Percentiles rank a stretch among this genome's conserved stretches.
These are phyloP conservation scores for Opisthograptis luteolata DNA, from an alignment of 2,888 invertebrate species.

Conservation along the genomic window DNA sequence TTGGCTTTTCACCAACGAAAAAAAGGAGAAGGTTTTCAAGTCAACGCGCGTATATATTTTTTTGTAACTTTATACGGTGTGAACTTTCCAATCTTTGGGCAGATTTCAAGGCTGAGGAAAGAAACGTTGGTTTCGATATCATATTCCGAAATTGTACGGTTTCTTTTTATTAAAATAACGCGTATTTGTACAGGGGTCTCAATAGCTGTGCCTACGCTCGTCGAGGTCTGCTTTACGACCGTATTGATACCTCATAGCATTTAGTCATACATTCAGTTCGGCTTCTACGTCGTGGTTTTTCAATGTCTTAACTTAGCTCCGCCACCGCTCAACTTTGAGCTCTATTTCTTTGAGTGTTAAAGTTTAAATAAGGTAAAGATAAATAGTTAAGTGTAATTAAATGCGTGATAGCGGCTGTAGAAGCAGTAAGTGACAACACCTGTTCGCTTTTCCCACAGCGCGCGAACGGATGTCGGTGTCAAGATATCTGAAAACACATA, in stretches of 20 bases:
- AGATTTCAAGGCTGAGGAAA: conserved; percentile 52
- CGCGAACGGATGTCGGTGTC: conserved; percentile 73
- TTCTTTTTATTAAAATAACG: conserved; percentile 53
- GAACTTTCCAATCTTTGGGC: conserved; percentile 44
- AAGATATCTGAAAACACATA: conserved; percentile 69
- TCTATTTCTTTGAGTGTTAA: conserved; percentile 1
- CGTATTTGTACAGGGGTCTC: background rate
- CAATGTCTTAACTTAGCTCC: conserved; percentile 30
- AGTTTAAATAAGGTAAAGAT: conserved; percentile 3
- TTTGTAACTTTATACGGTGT: conserved; percentile 51
- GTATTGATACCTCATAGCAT: conserved; percentile 65
- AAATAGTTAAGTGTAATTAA: conserved; percentile 43
- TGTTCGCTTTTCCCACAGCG: conserved; percentile 78
- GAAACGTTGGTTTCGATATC: conserved; percentile 60
- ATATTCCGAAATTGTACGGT: conserved; percentile 52
- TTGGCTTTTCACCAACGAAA: too few relatives aligned
- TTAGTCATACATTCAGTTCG: conserved; percentile 63
- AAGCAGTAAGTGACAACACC: conserved; percentile 75
- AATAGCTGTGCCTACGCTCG: conserved; percentile 35
- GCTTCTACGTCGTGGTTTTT: conserved; percentile 8
- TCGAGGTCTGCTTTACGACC: conserved; percentile 62
- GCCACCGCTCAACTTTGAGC: conserved; percentile 1
- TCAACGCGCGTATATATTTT: too few relatives aligned
- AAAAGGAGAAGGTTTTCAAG: too few relatives aligned
- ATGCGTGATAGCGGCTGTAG: conserved; percentile 49